phyloP scores from a whole-genome alignment of 2,797 vertebrate species.

The Semotilus atromaculatus region DNA sequence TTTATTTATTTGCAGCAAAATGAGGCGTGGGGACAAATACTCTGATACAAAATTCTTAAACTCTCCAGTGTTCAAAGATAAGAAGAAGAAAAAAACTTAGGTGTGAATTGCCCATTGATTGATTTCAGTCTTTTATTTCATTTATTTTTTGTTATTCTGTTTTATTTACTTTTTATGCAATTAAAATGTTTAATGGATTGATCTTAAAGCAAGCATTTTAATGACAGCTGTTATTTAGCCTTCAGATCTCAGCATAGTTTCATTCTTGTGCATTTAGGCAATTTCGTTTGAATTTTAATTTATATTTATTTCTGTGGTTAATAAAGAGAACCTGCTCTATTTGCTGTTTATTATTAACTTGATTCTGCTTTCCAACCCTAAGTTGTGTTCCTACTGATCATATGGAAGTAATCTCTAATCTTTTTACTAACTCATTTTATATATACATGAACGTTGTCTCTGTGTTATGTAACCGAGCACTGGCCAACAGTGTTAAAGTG shows the following conservation, averaged over 20 bases:
- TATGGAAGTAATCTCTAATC: background rate
- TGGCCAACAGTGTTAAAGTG: conserved; percentile 52
- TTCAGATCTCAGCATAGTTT: background rate
- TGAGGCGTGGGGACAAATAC: conserved; percentile 79
- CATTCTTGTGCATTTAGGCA: background rate
- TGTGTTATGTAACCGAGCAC: conserved; percentile 28
- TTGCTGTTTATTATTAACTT: background rate
- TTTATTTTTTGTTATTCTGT: background rate
- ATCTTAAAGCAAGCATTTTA: background rate
- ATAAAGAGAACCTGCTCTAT: conserved; percentile 18
- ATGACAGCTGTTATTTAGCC: background rate
- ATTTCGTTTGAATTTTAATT: background rate
- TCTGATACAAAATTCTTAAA: conserved; percentile 72
- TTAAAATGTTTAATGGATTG: background rate
- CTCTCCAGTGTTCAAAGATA: conserved; percentile 73
- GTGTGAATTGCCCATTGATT: conserved; percentile 13
- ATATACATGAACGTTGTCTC: conserved; percentile 20
- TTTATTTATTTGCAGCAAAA: conserved; percentile 72
- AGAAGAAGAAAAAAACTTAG: conserved; percentile 43
- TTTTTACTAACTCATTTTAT: conserved; percentile 3
- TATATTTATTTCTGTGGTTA: conserved; percentile 18
- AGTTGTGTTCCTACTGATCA: background rate
- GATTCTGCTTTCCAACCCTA: background rate
- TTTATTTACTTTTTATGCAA: background rate
- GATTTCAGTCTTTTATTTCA: background rate